These are phyloP conservation scores for Temnothorax rugatulus DNA, from an alignment of 2,888 invertebrate species.

Conservation along the genomic window DNA sequence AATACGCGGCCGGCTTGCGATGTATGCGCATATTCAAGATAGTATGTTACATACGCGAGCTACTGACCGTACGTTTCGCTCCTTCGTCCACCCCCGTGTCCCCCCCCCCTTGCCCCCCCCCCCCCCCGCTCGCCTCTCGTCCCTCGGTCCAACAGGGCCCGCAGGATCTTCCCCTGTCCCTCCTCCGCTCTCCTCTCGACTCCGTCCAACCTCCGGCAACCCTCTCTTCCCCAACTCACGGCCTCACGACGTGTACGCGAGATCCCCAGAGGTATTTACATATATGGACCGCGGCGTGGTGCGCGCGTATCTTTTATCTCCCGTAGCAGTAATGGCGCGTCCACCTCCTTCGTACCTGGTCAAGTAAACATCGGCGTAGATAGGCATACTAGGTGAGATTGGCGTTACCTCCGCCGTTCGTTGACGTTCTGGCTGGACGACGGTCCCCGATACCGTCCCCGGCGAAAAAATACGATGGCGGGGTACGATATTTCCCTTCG, in stretches of 20 bases:
- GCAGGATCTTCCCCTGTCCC: conserved; percentile 31
- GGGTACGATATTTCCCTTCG: neutral
- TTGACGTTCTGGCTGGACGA: conserved; percentile 60
- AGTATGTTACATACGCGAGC: conserved; percentile 85
- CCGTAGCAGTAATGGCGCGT: conserved; percentile 80
- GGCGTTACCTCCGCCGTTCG: conserved; percentile 67
- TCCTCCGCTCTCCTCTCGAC: conserved; percentile 17
- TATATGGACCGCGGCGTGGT: conserved; percentile 84
- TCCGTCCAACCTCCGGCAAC: conserved; percentile 68
- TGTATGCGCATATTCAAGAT: conserved; percentile 86
- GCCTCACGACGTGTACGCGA: conserved; percentile 75
- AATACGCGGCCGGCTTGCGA: conserved; percentile 82
- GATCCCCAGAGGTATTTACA: conserved; percentile 85
- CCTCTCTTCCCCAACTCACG: conserved; percentile 66
- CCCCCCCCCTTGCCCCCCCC: conserved; percentile 31
- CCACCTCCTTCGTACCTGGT: conserved; percentile 77
- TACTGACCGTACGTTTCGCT: conserved; percentile 82
- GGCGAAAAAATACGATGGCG: neutral
- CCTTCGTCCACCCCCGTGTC: conserved; percentile 69
- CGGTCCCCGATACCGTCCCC: conserved; percentile 25
- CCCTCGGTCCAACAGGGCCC: conserved; percentile 16
- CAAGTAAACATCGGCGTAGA: conserved; percentile 81
- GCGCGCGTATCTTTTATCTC: conserved; percentile 85
- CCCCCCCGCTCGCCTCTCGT: conserved; percentile 18
- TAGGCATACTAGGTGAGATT: conserved; percentile 79